Evolutionary conservation across 1,140 invertebrate species (phyloP), one percentile per base, ranked within the genome.

Genomic region (Neodiprion pinetum): DNA sequence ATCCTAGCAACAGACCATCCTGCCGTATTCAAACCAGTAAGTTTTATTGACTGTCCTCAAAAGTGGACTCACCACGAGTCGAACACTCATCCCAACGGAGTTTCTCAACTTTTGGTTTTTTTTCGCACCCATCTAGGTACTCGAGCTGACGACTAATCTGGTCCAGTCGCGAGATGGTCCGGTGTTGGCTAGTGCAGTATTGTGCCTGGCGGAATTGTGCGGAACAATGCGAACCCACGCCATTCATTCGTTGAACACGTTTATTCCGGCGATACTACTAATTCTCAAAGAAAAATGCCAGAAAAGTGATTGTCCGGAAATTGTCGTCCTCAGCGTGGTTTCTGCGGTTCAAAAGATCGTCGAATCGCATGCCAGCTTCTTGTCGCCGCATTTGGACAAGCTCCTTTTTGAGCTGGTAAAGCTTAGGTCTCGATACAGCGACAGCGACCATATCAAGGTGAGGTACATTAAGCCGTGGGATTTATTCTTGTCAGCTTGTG

Each of bases 131-230:
- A 21, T 17, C 23, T 11, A 88, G 87, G 90, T 94, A 70, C 81
- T 95, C 8, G 90, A 91, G 68, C 88, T 90, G 12, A 87, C 94
- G 0, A 93, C 93, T 0, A 88, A 92, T 65, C 87, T 92, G 17
- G 89, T 93, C 28, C 90, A 89, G 75, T 90, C 83, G 1, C 79
- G 79, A 17, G 83, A 91, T 72, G 87, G 90, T 1, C 90, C 90
- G 74, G 90, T 96, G 7, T 85, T 94, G 79, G 94, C 93, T 0
- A 95, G 93, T 67, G 89, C 94, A 11, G 90, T 96, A 17, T 89
- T 97, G 28, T 96, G 95, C 82, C 88, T 97, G 7, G 94, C 94
- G 0, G 96, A 97, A 88, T 85, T 97, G 12, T 93, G 93, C 75
- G 90, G 89, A 61, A 92, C 92, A 71, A 89, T 97, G 72, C 93